A percentile compares a stretch with the other conserved stretches of the same genome.
These are phyloP conservation scores for Pao palembangensis DNA, from an alignment of 2,113 vertebrate species.

Conservation along the genomic window DNA sequence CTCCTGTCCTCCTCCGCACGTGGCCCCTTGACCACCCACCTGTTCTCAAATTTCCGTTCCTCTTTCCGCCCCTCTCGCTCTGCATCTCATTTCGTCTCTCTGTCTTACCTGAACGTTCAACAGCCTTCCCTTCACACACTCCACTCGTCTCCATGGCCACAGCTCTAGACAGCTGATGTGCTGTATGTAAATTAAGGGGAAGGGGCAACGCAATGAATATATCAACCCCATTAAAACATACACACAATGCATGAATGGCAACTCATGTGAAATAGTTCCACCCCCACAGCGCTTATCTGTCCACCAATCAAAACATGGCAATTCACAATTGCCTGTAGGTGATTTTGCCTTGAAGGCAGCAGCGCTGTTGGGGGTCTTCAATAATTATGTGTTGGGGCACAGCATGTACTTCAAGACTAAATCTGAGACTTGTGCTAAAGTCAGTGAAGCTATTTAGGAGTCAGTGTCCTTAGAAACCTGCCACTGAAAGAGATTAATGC, in stretches of 20 bases:
- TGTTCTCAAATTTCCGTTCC: slow-evolving; percentile 14
- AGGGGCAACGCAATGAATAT: slow-evolving; percentile 44
- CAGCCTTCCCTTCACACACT: slow-evolving; percentile 23
- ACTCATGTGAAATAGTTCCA: neutral
- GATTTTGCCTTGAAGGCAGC: too few relatives aligned
- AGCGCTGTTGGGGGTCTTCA: too few relatives aligned
- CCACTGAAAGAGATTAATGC: neutral
- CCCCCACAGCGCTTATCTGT: too few relatives aligned
- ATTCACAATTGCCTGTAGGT: too few relatives aligned
- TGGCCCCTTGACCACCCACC: neutral
- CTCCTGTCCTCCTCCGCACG: neutral
- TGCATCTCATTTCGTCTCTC: slow-evolving; percentile 19
- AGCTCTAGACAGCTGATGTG: slow-evolving; percentile 64
- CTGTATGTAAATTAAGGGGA: slow-evolving; percentile 54
- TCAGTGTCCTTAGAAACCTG: neutral
- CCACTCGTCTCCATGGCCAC: slow-evolving; percentile 69
- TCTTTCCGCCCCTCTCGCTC: slow-evolving; percentile 18
- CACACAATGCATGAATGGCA: neutral
- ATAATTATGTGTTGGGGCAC: too few relatives aligned
- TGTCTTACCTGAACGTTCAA: slow-evolving; percentile 5
- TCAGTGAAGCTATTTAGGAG: too few relatives aligned
- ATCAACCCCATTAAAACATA: slow-evolving; percentile 16
- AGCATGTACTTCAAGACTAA: neutral
- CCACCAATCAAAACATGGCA: too few relatives aligned
- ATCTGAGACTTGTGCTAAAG: too few relatives aligned